These are phyloP conservation scores for Coilia nasus DNA, from an alignment of 2,797 vertebrate genomes.

Conservation along the genomic window DNA sequence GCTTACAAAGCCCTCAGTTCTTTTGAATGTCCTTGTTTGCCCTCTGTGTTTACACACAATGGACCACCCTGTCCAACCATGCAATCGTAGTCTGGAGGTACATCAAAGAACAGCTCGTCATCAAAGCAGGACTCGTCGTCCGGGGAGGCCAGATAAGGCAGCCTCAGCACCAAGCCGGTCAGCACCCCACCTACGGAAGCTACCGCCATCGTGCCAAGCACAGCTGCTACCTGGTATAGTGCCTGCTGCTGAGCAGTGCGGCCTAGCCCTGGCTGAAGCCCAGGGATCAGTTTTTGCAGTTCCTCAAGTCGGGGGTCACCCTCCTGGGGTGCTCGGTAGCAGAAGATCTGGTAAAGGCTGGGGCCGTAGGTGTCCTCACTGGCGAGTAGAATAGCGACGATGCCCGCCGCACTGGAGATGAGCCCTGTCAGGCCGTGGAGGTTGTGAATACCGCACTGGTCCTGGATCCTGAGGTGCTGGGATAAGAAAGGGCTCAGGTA, in stretches of 20 bases:
- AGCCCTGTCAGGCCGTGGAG: conserved; percentile 82
- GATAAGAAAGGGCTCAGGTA: conserved; percentile 79
- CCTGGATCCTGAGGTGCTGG: conserved; percentile 68
- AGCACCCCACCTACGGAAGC: conserved; percentile 73
- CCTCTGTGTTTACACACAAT: conserved; percentile 39
- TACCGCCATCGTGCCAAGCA: conserved; percentile 67
- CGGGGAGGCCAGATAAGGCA: conserved; percentile 72
- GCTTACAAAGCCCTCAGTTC: not conserved
- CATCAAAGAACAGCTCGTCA: conserved; percentile 77
- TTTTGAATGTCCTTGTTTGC: conserved; percentile 22
- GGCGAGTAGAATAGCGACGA: conserved; percentile 69
- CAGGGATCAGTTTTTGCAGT: conserved; percentile 59
- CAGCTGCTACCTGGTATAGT: conserved; percentile 74
- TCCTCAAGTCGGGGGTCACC: conserved; percentile 68
- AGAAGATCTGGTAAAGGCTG: conserved; percentile 70
- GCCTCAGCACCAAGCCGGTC: conserved; percentile 70
- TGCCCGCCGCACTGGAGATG: conserved; percentile 75
- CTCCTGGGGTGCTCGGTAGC: conserved; percentile 63
- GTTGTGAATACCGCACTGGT: conserved; percentile 88
- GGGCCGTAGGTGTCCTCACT: conserved; percentile 65
- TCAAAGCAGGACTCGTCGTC: conserved; percentile 77
- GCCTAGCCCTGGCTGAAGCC: conserved; percentile 53
- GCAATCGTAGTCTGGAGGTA: conserved; percentile 67
- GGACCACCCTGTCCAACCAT: conserved; percentile 42
- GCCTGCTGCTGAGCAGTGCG: conserved; percentile 69